Evolutionary conservation across 92 coral and sea anemone genomes (phyloP), one percentile per base, ranked within the genome.

Genomic region (Anthopleura xanthogrammica): DNA sequence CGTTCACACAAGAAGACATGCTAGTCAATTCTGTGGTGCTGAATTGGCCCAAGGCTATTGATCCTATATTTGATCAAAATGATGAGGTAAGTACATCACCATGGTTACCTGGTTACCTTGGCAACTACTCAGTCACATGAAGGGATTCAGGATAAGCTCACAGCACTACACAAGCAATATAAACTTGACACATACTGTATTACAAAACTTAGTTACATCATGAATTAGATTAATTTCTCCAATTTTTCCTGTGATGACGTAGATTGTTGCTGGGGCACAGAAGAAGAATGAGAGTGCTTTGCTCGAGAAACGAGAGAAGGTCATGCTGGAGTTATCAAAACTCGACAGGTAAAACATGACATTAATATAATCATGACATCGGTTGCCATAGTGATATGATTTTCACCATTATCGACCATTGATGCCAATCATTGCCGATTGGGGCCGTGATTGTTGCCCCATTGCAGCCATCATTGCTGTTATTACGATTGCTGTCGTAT

Each of bases 1-100:
- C 91, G 60, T 96, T 96, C 52, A 91, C 99, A 39, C 90, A 86
- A 83, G 98, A 92, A 43, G 99, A 96, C 60, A 91, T 96, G 89
- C 85, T 80, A 73, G 86, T 96, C 72, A 96, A 96, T 80, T 90
- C 98, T 68, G 90, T 90, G 16, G 99, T 96, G 57, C 95, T 96
- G 8, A 96, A 96, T 72, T 96, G 99, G 99, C 99, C 99, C 40
- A 92, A 94, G 66, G 92, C 90, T 65, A 97, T 97, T 86, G 97
- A 92, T 64, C 99, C 99, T 56, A 92, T 97, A 23, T 97, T 97
- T 82, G 98, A 94, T 65, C 97, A 79, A 78, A 97, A 97, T 91
- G 99, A 97, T 62, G 99, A 97, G 95, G 99, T 95, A 83, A 24
- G 82, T 14, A 3, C 50, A 46, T 46, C 50, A 46, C 50, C 9